Conservation (phyloP, 2,888 invertebrate species). For the Notocelia uddmanniana region DNA sequence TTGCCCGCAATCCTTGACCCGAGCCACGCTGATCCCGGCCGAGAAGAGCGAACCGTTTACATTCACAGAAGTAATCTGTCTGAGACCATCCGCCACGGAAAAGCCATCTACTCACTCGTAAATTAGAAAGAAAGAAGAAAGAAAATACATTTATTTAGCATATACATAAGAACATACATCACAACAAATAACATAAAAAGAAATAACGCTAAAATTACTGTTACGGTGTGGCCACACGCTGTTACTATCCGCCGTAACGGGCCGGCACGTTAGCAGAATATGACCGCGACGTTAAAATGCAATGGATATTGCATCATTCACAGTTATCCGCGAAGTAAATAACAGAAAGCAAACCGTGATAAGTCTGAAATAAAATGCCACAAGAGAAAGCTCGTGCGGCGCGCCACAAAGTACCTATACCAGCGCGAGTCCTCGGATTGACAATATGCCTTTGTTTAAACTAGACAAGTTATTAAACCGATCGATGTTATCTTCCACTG, state of each 20-base stretch:
- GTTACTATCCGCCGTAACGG: constrained; percentile 28
- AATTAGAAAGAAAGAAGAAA: too few species aligned
- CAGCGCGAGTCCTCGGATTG: constrained; percentile 15
- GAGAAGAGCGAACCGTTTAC: constrained; percentile 14
- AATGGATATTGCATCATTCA: constrained; percentile 18
- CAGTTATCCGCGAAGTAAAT: constrained; percentile 15
- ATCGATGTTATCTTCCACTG: constrained; percentile 39
- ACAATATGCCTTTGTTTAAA: constrained; percentile 44
- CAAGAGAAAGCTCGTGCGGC: constrained; percentile 24
- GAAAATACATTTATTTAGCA: too few species aligned
- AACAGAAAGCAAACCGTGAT: constrained; percentile 15
- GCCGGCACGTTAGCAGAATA: constrained; percentile 24
- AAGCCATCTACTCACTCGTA: constrained; percentile 9
- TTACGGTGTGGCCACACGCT: constrained; percentile 28
- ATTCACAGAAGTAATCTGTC: not conserved
- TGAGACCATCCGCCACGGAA: constrained; percentile 5
- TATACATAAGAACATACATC: too few species aligned
- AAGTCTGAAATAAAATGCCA: constrained; percentile 10
- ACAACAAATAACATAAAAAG: too few species aligned
- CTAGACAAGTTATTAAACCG: constrained; percentile 42
- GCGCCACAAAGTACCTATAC: constrained; percentile 20
- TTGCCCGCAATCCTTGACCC: constrained; percentile 35
- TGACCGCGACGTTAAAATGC: constrained; percentile 25
- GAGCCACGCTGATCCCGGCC: constrained; percentile 8
- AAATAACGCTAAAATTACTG: too few species aligned